phyloP scores from a whole-genome alignment of 2,888 invertebrate genomes.

The Patella ulyssiponensis region DNA sequence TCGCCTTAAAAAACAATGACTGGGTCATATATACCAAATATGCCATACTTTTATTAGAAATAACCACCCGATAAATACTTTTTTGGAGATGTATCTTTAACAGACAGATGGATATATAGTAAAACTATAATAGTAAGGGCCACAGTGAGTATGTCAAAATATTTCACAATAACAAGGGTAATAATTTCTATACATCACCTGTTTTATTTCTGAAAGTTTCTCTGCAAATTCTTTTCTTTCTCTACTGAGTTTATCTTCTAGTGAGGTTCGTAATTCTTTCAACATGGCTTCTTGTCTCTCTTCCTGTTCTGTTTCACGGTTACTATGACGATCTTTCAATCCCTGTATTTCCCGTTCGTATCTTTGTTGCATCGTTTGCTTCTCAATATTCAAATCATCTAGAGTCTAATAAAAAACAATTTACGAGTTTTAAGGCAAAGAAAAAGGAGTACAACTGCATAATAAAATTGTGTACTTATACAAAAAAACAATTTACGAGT shows the following conservation, averaged over 20 bases:
- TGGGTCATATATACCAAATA: too few relatives aligned
- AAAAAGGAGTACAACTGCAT: too few relatives aligned
- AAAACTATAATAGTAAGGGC: too few relatives aligned
- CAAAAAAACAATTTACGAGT: background rate
- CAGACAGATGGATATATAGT: too few relatives aligned
- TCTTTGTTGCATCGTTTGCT: slow-evolving; percentile 60
- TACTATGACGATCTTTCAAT: slow-evolving; percentile 45
- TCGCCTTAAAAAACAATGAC: too few relatives aligned
- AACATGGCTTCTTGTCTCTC: slow-evolving; percentile 47
- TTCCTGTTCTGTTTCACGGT: slow-evolving; percentile 43
- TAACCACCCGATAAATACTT: too few relatives aligned
- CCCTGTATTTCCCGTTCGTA: slow-evolving; percentile 58
- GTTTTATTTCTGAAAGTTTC: slow-evolving; percentile 49
- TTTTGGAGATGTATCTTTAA: too few relatives aligned
- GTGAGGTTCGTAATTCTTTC: slow-evolving; percentile 41
- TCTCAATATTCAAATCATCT: slow-evolving; percentile 65
- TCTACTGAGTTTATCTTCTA: slow-evolving; percentile 45
- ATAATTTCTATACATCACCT: slow-evolving; percentile 36
- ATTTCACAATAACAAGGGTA: too few relatives aligned
- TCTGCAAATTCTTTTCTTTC: slow-evolving; percentile 50
- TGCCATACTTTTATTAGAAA: too few relatives aligned
- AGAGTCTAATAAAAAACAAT: slow-evolving; percentile 49
- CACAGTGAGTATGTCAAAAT: too few relatives aligned
- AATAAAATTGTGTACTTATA: too few relatives aligned
- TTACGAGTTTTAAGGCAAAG: too few relatives aligned